phyloP scores from a whole-genome alignment of 2,888 invertebrate species.

The Heliconius aoede region DNA sequence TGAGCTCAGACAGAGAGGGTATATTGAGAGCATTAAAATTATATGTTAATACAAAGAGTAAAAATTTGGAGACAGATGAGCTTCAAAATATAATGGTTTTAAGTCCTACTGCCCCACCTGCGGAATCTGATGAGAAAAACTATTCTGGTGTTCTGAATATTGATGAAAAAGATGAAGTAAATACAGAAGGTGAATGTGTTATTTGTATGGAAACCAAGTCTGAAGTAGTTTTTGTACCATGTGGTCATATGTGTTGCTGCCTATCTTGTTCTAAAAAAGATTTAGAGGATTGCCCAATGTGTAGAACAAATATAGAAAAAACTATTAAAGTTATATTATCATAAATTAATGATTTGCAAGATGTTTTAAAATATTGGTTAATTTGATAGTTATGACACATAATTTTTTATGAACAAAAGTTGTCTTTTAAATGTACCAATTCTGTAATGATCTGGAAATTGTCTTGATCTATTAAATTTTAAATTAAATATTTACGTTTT shows the following conservation, averaged over 20 bases:
- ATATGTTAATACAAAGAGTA: constrained; percentile 78
- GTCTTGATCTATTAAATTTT: neutral
- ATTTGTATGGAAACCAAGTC: constrained; percentile 90
- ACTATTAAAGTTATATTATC: constrained; percentile 86
- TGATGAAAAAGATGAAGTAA: constrained; percentile 59
- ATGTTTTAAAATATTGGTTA: constrained; percentile 1
- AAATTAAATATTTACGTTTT: too few species aligned
- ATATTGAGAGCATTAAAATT: constrained; percentile 86
- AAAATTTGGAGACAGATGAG: constrained; percentile 53
- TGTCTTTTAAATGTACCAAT: neutral
- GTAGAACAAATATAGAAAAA: constrained; percentile 87
- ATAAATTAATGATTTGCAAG: constrained; percentile 25
- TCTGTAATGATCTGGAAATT: neutral
- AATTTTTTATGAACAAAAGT: too few species aligned
- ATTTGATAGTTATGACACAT: neutral
- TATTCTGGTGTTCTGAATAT: constrained; percentile 66
- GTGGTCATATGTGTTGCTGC: constrained; percentile 95
- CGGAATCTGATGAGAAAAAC: constrained; percentile 57
- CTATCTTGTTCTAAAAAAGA: constrained; percentile 85
- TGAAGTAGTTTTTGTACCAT: constrained; percentile 92
- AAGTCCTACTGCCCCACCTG: constrained; percentile 61
- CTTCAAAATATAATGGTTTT: constrained; percentile 45
- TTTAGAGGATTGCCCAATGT: constrained; percentile 89
- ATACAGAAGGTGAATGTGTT: constrained; percentile 88
- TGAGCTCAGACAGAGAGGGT: constrained; percentile 82